These are phyloP conservation scores for Meganola albula DNA, from an alignment of 2,888 invertebrate species.

Conservation along the genomic window DNA sequence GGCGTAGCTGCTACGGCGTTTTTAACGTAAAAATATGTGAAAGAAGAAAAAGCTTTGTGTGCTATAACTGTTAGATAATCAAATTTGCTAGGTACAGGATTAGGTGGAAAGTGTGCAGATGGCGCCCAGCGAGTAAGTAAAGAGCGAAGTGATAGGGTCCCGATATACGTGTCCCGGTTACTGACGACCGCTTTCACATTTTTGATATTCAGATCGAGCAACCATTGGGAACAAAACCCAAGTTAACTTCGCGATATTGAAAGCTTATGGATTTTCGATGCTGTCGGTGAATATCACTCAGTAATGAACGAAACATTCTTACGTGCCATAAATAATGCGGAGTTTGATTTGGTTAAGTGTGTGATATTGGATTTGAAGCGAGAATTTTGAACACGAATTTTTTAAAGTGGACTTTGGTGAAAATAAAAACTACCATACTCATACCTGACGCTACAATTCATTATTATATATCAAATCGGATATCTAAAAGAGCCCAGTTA, in stretches of 20 bases:
- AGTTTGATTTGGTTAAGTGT: too few relatives aligned
- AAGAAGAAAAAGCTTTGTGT: slow-evolving; percentile 35
- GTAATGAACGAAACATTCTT: slow-evolving; percentile 51
- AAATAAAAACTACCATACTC: background rate
- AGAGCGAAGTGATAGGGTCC: slow-evolving; percentile 76
- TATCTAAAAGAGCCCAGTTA: too few relatives aligned
- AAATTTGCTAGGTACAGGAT: slow-evolving; percentile 72
- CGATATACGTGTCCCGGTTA: slow-evolving; percentile 73
- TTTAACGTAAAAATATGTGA: too few relatives aligned
- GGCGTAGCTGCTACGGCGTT: too few relatives aligned
- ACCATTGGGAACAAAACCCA: slow-evolving; percentile 73
- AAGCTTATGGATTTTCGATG: slow-evolving; percentile 76
- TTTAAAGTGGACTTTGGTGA: too few relatives aligned
- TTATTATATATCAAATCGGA: too few relatives aligned
- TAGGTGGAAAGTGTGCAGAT: slow-evolving; percentile 72
- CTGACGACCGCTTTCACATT: slow-evolving; percentile 72
- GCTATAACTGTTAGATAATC: slow-evolving; percentile 63
- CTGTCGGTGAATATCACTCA: slow-evolving; percentile 53
- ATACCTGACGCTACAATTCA: too few relatives aligned
- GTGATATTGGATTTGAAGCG: too few relatives aligned
- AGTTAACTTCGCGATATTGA: slow-evolving; percentile 74
- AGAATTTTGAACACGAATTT: too few relatives aligned
- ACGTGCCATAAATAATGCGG: slow-evolving; percentile 20
- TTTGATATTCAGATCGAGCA: slow-evolving; percentile 76
- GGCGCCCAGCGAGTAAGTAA: slow-evolving; percentile 72